Evolutionary conservation across 2,113 vertebrate species (phyloP).

Genomic region (Vicugna pacos): DNA sequence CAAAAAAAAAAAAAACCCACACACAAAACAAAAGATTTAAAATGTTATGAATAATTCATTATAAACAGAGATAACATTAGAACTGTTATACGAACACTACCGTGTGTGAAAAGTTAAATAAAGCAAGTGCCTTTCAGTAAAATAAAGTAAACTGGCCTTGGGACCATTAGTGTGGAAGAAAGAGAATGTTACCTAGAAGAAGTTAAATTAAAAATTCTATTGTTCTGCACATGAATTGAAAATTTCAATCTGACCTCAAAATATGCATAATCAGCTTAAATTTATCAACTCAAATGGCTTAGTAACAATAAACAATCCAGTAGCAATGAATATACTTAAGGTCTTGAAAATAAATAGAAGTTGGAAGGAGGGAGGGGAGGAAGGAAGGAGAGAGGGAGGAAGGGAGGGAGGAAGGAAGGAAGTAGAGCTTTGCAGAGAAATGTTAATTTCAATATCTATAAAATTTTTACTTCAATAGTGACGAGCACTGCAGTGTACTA

Average conservation of each 20-base stretch:
- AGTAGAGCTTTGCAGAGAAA: neutral
- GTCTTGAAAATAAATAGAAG: neutral
- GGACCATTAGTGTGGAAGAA: neutral
- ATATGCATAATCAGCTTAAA: neutral
- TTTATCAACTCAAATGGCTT: neutral
- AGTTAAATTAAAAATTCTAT: neutral
- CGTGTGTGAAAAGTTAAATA: neutral
- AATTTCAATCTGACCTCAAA: neutral
- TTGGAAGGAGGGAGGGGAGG: neutral
- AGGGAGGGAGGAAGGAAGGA: neutral
- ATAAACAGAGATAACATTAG: neutral
- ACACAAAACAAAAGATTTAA: neutral
- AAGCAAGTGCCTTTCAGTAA: neutral
- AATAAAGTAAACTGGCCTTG: neutral
- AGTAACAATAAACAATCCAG: neutral
- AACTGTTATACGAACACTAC: neutral
- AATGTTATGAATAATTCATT: neutral
- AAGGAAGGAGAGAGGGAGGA: neutral
- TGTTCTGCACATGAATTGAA: neutral
- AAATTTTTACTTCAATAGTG: neutral
- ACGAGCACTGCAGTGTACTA: neutral
- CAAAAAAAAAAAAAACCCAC: neutral
- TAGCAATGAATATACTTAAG: neutral
- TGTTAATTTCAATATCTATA: neutral
- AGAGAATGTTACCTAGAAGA: neutral